These are phyloP conservation scores for Aphelinus atriplicis DNA, from an alignment of 1,140 invertebrate species.

Conservation along the genomic window DNA sequence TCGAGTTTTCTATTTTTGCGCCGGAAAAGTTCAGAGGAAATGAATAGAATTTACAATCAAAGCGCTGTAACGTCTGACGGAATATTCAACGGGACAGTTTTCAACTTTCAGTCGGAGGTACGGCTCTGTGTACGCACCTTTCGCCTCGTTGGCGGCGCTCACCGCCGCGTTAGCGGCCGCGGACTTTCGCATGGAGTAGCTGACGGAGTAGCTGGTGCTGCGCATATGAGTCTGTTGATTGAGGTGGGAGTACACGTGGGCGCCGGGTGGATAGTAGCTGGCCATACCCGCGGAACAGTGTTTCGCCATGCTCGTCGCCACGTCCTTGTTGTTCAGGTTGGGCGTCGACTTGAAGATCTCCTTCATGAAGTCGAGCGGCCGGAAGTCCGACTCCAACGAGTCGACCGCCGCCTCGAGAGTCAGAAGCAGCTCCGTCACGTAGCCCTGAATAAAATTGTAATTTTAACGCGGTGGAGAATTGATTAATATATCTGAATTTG, in stretches of 20 bases:
- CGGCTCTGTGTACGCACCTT: slow-evolving; percentile 57
- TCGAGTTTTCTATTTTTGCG: too few species aligned
- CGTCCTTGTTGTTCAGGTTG: slow-evolving; percentile 91
- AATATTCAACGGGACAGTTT: too few species aligned
- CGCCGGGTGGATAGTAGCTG: slow-evolving; percentile 67
- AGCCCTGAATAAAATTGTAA: slow-evolving; percentile 69
- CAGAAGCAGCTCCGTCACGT: slow-evolving; percentile 96
- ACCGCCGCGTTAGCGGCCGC: slow-evolving; percentile 66
- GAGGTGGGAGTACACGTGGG: slow-evolving; percentile 60
- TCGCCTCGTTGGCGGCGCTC: slow-evolving; percentile 67
- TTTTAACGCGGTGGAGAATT: too few species aligned
- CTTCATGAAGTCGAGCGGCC: slow-evolving; percentile 88
- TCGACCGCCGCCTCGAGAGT: slow-evolving; percentile 96
- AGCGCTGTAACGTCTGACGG: too few species aligned
- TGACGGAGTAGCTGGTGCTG: slow-evolving; percentile 93
- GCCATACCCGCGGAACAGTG: slow-evolving; percentile 70
- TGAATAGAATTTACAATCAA: too few species aligned
- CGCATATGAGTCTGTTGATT: slow-evolving; percentile 78
- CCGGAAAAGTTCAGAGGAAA: too few species aligned
- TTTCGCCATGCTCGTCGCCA: slow-evolving; percentile 66
- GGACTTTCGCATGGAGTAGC: slow-evolving; percentile 81
- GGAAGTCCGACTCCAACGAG: slow-evolving; percentile 85
- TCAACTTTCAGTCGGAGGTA: too few species aligned
- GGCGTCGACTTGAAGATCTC: slow-evolving; percentile 97
- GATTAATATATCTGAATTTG: too few species aligned